These are phyloP conservation scores for Daubentonia madagascariensis DNA, from an alignment of 2,113 vertebrate species.

Conservation along the genomic window DNA sequence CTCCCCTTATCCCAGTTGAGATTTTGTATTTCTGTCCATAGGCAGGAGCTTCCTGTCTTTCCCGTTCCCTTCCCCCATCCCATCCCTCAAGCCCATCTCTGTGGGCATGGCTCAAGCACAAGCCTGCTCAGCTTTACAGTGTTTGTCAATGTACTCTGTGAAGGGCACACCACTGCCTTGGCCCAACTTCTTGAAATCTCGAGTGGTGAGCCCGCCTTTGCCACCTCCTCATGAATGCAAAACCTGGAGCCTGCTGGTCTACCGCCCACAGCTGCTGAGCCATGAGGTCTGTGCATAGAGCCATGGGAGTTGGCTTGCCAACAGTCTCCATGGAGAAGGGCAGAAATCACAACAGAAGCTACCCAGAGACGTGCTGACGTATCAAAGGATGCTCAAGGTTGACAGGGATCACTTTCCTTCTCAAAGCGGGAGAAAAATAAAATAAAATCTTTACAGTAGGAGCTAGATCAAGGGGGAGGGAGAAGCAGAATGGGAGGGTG, in stretches of 20 bases:
- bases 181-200: not conserved
- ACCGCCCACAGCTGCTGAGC: not conserved
- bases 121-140: not conserved
- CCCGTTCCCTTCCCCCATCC: fast-evolving
- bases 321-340: slow-evolving; percentile 81
- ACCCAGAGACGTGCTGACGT: slow-evolving; percentile 41
- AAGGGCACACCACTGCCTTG: not conserved
- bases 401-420: slow-evolving; percentile 34
- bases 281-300: not conserved
- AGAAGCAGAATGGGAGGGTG: slow-evolving; percentile 13
- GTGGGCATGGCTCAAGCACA: not conserved
- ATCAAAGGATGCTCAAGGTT: slow-evolving; percentile 62
- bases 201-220: not conserved
- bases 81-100: not conserved
- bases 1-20: too few species aligned
- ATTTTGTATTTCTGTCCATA: not conserved
- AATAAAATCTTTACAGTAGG: slow-evolving; percentile 12
- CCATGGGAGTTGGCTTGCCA: slow-evolving; percentile 35
- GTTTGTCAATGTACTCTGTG: not conserved
- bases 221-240: not conserved
- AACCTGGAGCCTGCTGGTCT: slow-evolving; percentile 29
- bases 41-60: not conserved
- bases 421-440: not conserved
- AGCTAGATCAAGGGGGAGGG: not conserved
- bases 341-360: slow-evolving; percentile 73